These are phyloP conservation scores for Etheostoma perlongum DNA, from an alignment of 2,797 vertebrate species.

Conservation along the genomic window DNA sequence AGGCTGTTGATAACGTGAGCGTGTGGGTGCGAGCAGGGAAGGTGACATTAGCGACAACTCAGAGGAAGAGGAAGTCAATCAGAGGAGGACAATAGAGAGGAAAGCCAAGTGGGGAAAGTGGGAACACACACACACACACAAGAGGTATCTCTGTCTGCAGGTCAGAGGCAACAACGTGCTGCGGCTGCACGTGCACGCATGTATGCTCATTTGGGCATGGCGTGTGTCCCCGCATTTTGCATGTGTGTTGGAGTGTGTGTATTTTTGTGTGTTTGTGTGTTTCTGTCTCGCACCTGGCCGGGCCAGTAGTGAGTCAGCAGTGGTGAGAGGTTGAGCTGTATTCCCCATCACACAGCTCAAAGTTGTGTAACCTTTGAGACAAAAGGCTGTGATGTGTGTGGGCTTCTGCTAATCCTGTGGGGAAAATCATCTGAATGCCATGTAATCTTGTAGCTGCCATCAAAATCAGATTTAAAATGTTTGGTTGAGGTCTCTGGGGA, in stretches of 20 bases:
- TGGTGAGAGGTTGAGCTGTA: slow-evolving; percentile 59
- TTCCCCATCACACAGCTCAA: slow-evolving; percentile 66
- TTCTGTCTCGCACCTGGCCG: slow-evolving; percentile 71
- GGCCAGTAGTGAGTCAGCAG: slow-evolving; percentile 76
- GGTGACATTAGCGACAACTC: slow-evolving; percentile 81
- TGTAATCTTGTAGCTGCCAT: slow-evolving; percentile 66
- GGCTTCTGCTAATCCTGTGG: slow-evolving; percentile 73
- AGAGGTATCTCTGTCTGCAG: slow-evolving; percentile 55
- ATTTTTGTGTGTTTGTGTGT: slow-evolving; percentile 50
- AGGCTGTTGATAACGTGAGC: slow-evolving; percentile 75
- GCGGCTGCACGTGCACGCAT: slow-evolving; percentile 50
- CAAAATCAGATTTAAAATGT: slow-evolving; percentile 65
- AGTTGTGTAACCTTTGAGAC: slow-evolving; percentile 83
- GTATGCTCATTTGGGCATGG: slow-evolving; percentile 52
- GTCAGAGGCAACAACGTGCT: slow-evolving; percentile 42
- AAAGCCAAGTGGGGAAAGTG: slow-evolving; percentile 72
- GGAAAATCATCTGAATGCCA: slow-evolving; percentile 73
- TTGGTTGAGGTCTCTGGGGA: slow-evolving; percentile 53
- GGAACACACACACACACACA: slow-evolving; percentile 58
- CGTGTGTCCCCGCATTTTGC: slow-evolving; percentile 59
- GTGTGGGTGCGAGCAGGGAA: slow-evolving; percentile 77
- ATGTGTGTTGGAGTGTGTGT: slow-evolving; percentile 48
- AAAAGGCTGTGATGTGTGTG: slow-evolving; percentile 77
- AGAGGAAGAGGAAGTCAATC: slow-evolving; percentile 82
- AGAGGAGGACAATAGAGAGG: slow-evolving; percentile 73